These are phyloP conservation scores for Cyphomyrus discorhynchus DNA, from an alignment of 2,113 vertebrate genomes.

Conservation along the genomic window DNA sequence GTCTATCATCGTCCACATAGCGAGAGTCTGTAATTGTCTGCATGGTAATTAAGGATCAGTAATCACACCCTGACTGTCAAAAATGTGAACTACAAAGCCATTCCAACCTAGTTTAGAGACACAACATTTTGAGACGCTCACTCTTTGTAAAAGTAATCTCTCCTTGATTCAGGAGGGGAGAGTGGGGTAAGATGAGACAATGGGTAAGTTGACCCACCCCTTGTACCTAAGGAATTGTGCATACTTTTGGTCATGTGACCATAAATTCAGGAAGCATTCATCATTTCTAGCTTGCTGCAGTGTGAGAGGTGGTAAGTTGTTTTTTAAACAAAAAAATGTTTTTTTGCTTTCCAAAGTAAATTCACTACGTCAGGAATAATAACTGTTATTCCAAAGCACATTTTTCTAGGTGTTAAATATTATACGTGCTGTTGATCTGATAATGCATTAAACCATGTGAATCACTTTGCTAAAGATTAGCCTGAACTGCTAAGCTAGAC, in stretches of 20 bases:
- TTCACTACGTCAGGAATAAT: conserved; percentile 11
- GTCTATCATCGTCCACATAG: neutral
- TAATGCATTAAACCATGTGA: neutral
- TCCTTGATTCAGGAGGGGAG: neutral
- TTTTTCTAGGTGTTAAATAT: conserved; percentile 22
- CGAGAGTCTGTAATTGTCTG: neutral
- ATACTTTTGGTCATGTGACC: conserved; percentile 16
- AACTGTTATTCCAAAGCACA: conserved; percentile 19
- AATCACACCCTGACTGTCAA: neutral
- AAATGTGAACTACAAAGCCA: neutral
- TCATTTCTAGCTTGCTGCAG: neutral
- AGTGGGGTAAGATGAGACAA: conserved; percentile 13
- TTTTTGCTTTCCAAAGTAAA: conserved; percentile 26
- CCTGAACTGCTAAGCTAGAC: conserved; percentile 16
- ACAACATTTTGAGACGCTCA: neutral
- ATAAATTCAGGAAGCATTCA: neutral
- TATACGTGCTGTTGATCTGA: conserved; percentile 19
- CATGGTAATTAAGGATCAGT: neutral
- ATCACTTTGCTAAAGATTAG: conserved; percentile 26
- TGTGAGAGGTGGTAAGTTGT: neutral
- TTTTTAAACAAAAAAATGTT: conserved; percentile 2
- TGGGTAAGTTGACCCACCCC: conserved; percentile 15
- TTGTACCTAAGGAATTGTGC: conserved; percentile 12
- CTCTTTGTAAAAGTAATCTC: neutral
- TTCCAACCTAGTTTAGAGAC: neutral